A percentile compares a stretch with the other conserved stretches of the same genome.
These are phyloP conservation scores for Macrosoma leucophasiata DNA, from an alignment of 2,888 invertebrate genomes.

Conservation along the genomic window DNA sequence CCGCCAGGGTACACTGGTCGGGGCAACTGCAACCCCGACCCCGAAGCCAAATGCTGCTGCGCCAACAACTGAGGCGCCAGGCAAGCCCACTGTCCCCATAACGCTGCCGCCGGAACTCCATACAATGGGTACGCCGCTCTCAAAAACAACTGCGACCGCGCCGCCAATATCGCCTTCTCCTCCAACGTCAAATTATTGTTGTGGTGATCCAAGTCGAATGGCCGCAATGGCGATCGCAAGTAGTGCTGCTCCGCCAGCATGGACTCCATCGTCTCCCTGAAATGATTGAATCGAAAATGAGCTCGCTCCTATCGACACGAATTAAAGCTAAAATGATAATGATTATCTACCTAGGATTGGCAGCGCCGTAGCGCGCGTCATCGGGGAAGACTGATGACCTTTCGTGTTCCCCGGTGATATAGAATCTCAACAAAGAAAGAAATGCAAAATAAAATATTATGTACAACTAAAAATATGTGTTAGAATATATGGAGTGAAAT, in stretches of 20 bases:
- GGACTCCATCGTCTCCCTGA: constrained; percentile 93
- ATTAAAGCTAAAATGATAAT: constrained; percentile 16
- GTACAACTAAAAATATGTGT: constrained; percentile 23
- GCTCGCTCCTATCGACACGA: constrained; percentile 5
- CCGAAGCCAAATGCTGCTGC: constrained; percentile 78
- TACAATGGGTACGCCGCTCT: constrained; percentile 80
- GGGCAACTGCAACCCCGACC: constrained; percentile 65
- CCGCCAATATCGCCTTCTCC: constrained; percentile 85
- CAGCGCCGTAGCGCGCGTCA: constrained; percentile 70
- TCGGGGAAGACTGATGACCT: constrained; percentile 69
- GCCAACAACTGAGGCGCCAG: constrained; percentile 79
- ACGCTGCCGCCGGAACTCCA: constrained; percentile 71
- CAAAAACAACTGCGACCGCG: constrained; percentile 83
- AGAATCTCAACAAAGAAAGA: constrained; percentile 73
- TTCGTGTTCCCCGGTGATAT: constrained; percentile 74
- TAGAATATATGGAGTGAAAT: constrained; percentile 14
- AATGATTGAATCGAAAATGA: constrained; percentile 28
- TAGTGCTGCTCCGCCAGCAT: constrained; percentile 91
- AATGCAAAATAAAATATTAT: constrained; percentile 60
- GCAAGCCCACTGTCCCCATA: constrained; percentile 85
- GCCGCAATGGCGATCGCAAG: constrained; percentile 84
- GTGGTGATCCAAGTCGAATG: constrained; percentile 83
- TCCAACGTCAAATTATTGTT: constrained; percentile 84
- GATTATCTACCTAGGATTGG: constrained; percentile 68
- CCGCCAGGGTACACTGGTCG: constrained; percentile 68